phyloP scores from a whole-genome alignment of 2,888 invertebrate genomes.

The Hypomecis punctinalis region DNA sequence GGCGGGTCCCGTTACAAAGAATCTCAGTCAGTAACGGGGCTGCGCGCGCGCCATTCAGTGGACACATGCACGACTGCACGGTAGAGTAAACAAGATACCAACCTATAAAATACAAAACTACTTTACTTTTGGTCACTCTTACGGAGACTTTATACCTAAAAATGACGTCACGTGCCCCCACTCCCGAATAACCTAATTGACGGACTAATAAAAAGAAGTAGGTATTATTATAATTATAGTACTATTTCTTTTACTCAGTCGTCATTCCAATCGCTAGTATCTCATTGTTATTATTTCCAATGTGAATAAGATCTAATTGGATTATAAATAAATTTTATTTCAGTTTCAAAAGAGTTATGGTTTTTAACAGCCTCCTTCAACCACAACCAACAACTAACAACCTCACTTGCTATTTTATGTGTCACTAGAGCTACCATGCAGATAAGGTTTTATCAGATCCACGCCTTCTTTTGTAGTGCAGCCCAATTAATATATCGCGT shows the following conservation, averaged over 20 bases:
- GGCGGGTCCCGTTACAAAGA: conserved; percentile 65
- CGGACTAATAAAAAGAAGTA: too few relatives aligned
- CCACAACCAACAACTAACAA: too few relatives aligned
- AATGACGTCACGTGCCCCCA: too few relatives aligned
- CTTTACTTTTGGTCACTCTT: not conserved
- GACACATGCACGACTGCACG: conserved; percentile 18
- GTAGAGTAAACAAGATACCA: conserved; percentile 14
- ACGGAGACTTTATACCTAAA: not conserved
- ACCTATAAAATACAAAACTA: not conserved
- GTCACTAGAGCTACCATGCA: not conserved
- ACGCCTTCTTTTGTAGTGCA: not conserved
- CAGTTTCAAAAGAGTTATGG: too few relatives aligned
- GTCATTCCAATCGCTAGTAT: too few relatives aligned
- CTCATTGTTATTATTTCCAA: too few relatives aligned
- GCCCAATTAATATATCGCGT: not conserved
- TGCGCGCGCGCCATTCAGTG: conserved; percentile 37
- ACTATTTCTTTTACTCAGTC: too few relatives aligned
- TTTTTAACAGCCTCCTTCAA: too few relatives aligned
- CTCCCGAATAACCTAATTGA: not conserved
- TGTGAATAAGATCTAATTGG: too few relatives aligned
- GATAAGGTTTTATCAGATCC: not conserved
- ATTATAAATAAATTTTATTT: too few relatives aligned
- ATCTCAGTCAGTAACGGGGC: conserved; percentile 65
- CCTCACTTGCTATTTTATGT: not conserved
- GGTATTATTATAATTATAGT: too few relatives aligned